A percentile compares a stretch with the other conserved stretches of the same genome.
Conservation (phyloP, 2,888 invertebrate species). For the Pristionchus arcanus region DNA sequence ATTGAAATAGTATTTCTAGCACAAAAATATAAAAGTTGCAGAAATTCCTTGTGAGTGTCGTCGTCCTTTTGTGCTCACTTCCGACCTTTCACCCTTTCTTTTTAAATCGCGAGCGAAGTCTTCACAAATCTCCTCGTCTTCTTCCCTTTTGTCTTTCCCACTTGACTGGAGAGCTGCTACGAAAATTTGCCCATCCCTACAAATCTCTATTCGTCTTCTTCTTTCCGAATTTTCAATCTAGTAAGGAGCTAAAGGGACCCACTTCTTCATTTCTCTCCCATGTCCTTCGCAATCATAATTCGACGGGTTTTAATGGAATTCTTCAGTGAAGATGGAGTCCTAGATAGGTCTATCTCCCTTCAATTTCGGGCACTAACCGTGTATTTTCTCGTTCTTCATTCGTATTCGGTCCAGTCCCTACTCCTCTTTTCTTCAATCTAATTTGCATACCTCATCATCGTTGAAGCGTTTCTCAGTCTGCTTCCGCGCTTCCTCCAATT, state of each 20-base stretch:
- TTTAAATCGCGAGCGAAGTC: not conserved
- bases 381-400: conserved; percentile 35
- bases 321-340: not conserved
- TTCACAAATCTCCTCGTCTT: conserved; percentile 12
- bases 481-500: conserved; percentile 50
- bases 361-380: conserved; percentile 17
- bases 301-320: not conserved
- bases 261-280: not conserved
- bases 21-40: no score
- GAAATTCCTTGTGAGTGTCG: no score
- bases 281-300: not conserved
- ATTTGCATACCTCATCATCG: conserved; percentile 59
- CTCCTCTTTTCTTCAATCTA: conserved; percentile 36
- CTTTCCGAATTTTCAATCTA: not conserved
- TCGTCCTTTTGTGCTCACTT: not conserved
- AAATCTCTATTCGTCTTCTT: not conserved
- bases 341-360: not conserved
- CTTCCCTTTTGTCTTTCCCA: not conserved
- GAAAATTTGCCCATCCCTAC: not conserved
- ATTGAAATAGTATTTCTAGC: no score
- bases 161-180: conserved; percentile 6
- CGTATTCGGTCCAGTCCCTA: not conserved
- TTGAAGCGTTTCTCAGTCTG: conserved; percentile 52
- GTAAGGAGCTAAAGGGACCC: not conserved
- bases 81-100: conserved; percentile 8